Base-by-base conservation (phyloP, 2,888 invertebrate genomes). In the Peribatodes rhomboidaria region DNA sequence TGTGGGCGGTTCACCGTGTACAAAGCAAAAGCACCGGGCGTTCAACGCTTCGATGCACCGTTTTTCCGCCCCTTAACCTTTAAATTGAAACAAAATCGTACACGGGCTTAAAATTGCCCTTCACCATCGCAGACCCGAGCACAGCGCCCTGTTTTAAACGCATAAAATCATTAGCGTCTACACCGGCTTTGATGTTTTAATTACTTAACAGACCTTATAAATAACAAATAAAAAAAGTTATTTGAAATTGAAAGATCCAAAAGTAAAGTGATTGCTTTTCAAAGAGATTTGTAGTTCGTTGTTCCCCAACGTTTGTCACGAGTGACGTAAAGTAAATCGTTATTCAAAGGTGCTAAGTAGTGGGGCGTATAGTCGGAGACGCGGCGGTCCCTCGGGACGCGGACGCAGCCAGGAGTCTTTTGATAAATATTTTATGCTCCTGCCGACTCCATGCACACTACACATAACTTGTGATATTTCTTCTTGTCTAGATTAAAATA, bases 381-480 rank as follows among this genome's bases (percentile, higher is more conserved):
- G 75, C 62, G 71, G 73, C 68, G 75, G 73, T 81, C 87, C 81
- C 87, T 62, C 61, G 85, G 81, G 87, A 84, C 75, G 69, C 73
- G 73, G 75, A 78, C 85, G 81, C 83, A 81, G 82, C 76, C 86
- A 85, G 82, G 83, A 89, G 80, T 86, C 89, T 87, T 93, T 92
- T 92, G 92, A 91, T 93, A 92, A 91, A 93, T 92, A 92, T 92
- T 92, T 90, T 88, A 92, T 90, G 86, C 82, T 84, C 76, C 82
- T 82, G 81, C 83, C 84, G 84, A 86, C 84, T 86, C 80, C 64
- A n/a, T n/a, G n/a, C n/a, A 57, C 82, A 84, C 82, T 82, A 84
- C 84, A 85, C 81, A 83, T 83, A 83, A 81, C 83, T 77, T 78
- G 77, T 79, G 78, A 84, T 82, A 80, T 83, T 83, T 84, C 82